A percentile compares a stretch with the other conserved stretches of the same genome.
phyloP scores from a whole-genome alignment of 2,888 invertebrate genomes.

The Chromoteleia sp. region DNA sequence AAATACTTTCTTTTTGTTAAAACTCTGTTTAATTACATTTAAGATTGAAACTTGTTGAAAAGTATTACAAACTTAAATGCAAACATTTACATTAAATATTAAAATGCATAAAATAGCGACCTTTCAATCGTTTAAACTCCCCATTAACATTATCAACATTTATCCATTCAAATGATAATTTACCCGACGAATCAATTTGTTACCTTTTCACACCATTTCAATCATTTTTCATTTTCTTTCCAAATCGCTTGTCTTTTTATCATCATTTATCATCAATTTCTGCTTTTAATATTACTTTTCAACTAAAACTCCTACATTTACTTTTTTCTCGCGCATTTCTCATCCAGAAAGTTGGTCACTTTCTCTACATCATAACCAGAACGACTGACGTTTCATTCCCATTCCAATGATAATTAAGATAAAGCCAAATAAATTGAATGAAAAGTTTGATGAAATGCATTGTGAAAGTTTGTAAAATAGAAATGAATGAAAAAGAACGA shows the following conservation, averaged over 20 bases:
- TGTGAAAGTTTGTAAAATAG: too few species aligned
- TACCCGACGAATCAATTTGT: background rate
- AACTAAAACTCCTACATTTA: background rate
- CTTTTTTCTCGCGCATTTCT: conserved; percentile 7
- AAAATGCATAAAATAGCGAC: too few species aligned
- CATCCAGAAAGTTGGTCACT: conserved; percentile 52
- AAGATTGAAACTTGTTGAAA: too few species aligned
- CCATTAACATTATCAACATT: background rate
- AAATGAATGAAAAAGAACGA: too few species aligned
- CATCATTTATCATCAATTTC: conserved; percentile 3
- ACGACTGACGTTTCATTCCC: conserved; percentile 1
- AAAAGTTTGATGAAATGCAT: background rate
- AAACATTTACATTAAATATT: too few species aligned
- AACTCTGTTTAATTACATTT: too few species aligned
- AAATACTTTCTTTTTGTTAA: too few species aligned
- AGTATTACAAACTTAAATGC: too few species aligned
- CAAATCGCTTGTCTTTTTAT: background rate
- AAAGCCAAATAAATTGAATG: background rate
- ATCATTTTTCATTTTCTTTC: conserved; percentile 12
- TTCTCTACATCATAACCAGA: conserved; percentile 41
- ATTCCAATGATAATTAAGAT: conserved; percentile 1
- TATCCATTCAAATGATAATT: conserved; percentile 9
- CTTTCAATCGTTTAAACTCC: conserved; percentile 11
- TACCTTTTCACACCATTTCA: background rate
- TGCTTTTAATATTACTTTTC: background rate